These are phyloP conservation scores for Ostrea edulis DNA, from an alignment of 1,140 invertebrate genomes.

Conservation along the genomic window DNA sequence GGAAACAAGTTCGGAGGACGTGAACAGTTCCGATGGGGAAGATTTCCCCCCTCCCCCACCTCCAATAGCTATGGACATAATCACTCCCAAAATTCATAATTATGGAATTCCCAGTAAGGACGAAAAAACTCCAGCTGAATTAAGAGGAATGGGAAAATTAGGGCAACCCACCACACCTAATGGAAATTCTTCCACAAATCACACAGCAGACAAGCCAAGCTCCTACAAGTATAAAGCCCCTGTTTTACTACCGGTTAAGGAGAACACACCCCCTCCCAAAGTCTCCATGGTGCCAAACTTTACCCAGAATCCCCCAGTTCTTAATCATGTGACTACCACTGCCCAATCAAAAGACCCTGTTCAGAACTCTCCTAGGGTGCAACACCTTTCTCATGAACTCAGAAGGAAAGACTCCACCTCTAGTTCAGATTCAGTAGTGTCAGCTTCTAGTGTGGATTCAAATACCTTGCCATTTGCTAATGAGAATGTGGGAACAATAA, in stretches of 20 bases:
- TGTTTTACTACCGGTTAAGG: neutral
- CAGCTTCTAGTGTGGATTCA: slow-evolving; percentile 89
- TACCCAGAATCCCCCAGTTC: slow-evolving; percentile 37
- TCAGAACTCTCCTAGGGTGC: slow-evolving; percentile 20
- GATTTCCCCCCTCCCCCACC: slow-evolving; percentile 80
- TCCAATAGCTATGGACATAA: slow-evolving; percentile 78
- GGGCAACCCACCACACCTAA: slow-evolving; percentile 29
- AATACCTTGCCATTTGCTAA: slow-evolving; percentile 99
- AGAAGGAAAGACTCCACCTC: slow-evolving; percentile 69
- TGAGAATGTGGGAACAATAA: slow-evolving; percentile 98
- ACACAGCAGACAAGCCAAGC: slow-evolving; percentile 12
- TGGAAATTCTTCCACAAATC: slow-evolving; percentile 25
- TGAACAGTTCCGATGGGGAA: slow-evolving; percentile 74
- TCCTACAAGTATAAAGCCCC: slow-evolving; percentile 9
- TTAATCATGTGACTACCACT: slow-evolving; percentile 53
- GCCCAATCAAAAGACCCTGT: slow-evolving; percentile 23
- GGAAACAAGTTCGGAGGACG: slow-evolving; percentile 62
- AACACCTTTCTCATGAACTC: slow-evolving; percentile 36
- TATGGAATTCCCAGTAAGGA: slow-evolving; percentile 72
- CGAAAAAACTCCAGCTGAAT: slow-evolving; percentile 61
- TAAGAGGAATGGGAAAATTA: slow-evolving; percentile 49
- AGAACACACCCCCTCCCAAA: slow-evolving; percentile 38
- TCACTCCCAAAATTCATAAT: slow-evolving; percentile 76
- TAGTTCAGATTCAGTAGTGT: slow-evolving; percentile 86
- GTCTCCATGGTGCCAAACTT: slow-evolving; percentile 18